Evolutionary conservation across 2,113 vertebrate species (phyloP).

Genomic region (Pavo muticus): DNA sequence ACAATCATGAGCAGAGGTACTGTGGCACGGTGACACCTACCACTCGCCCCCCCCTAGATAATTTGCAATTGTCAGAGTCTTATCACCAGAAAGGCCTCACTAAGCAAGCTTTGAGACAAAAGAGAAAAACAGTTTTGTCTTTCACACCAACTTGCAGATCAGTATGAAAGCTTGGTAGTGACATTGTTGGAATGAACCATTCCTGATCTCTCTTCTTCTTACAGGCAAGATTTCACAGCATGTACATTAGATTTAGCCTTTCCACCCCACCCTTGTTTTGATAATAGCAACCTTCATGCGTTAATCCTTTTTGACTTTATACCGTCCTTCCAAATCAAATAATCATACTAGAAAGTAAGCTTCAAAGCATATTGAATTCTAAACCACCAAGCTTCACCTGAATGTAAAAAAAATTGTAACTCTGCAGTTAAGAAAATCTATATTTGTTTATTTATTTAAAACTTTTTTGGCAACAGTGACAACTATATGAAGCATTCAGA

Average conservation of each 20-base stretch:
- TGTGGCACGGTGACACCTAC: too few species aligned
- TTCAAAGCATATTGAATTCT: not conserved
- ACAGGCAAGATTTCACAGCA: not conserved
- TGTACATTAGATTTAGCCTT: not conserved
- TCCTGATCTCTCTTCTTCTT: not conserved
- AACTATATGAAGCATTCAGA: not conserved
- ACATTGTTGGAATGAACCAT: not conserved
- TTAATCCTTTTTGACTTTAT: slow-evolving; percentile 25
- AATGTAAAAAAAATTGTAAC: not conserved
- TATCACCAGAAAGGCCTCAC: too few species aligned
- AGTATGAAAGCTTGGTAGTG: not conserved
- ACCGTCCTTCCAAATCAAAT: not conserved
- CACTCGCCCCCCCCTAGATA: too few species aligned
- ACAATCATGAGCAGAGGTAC: too few species aligned
- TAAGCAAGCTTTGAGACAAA: too few species aligned
- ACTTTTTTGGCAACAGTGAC: not conserved
- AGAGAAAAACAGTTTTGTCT: too few species aligned
- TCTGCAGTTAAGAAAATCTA: not conserved
- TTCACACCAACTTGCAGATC: not conserved
- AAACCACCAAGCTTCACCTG: not conserved
- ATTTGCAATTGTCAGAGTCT: too few species aligned
- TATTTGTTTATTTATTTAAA: not conserved
- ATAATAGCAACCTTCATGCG: not conserved
- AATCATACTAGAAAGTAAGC: not conserved
- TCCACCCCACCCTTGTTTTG: not conserved